These are phyloP conservation scores for Xyrauchen texanus DNA, from an alignment of 2,113 vertebrate species.

Conservation along the genomic window DNA sequence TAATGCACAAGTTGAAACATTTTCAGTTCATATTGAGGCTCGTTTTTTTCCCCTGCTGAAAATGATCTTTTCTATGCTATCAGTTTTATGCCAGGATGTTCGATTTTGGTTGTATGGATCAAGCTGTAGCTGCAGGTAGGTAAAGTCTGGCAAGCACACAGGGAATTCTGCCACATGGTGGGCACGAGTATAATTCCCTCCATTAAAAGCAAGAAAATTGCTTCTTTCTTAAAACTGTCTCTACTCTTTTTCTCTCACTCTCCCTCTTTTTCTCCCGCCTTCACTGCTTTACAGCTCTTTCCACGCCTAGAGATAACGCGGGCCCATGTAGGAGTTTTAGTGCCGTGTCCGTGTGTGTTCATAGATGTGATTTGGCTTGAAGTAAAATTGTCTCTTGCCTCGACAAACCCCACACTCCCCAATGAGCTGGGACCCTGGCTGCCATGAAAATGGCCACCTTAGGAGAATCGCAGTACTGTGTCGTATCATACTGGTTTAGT, in stretches of 20 bases:
- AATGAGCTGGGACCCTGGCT: no score
- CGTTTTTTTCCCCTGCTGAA: slow-evolving; percentile 27
- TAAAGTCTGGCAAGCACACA: slow-evolving; percentile 23
- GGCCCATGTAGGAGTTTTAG: slow-evolving; percentile 25
- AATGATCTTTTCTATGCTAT: slow-evolving; percentile 20
- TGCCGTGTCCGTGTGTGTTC: slow-evolving; percentile 4
- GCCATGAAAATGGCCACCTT: no score
- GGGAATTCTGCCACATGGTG: slow-evolving; percentile 38
- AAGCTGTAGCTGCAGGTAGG: neutral
- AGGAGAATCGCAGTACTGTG: no score
- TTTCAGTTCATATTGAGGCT: neutral
- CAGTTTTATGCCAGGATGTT: neutral
- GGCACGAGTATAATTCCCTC: slow-evolving; percentile 41
- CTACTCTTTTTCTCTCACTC: no score
- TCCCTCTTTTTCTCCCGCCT: neutral
- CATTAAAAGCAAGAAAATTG: slow-evolving; percentile 49
- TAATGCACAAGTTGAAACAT: neutral
- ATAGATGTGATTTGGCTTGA: slow-evolving; percentile 30
- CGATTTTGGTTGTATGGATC: neutral
- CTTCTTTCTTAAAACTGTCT: slow-evolving; percentile 24
- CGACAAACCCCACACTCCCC: neutral
- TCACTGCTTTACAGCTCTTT: slow-evolving; percentile 29
- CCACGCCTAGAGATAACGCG: slow-evolving; percentile 38
- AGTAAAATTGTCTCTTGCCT: slow-evolving; percentile 15
- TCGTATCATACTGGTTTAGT: no score